A percentile compares a stretch with the other conserved stretches of the same genome.
Evolutionary conservation across 2,113 vertebrate species (phyloP).

Genomic region (Poeciliopsis prolifica): DNA sequence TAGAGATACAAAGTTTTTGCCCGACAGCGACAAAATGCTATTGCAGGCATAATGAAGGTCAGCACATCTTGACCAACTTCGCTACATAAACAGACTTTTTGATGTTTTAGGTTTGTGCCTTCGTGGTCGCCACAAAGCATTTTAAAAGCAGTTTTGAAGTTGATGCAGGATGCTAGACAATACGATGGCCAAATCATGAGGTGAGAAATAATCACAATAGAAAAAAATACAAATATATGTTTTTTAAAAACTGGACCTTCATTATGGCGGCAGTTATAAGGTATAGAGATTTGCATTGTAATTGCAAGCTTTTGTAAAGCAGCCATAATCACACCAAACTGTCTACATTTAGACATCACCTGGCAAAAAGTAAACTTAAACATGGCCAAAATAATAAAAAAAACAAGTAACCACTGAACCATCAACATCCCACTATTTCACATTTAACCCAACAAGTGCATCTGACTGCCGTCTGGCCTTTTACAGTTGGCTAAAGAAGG

Average conservation of each 20-base stretch:
- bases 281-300: constrained; percentile 15
- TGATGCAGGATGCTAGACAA: neutral
- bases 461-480: constrained; percentile 46
- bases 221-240: neutral
- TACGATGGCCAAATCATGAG: constrained; percentile 5
- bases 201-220: neutral
- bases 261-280: constrained; percentile 21
- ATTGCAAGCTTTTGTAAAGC: constrained; percentile 39
- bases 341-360: constrained; percentile 33
- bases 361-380: constrained; percentile 16
- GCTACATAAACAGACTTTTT: constrained; percentile 12
- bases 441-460: constrained; percentile 47
- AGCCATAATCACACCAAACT: constrained; percentile 25
- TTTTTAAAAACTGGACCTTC: constrained; percentile 23
- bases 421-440: constrained; percentile 25
- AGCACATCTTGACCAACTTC: constrained; percentile 26
- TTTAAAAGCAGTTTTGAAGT: neutral
- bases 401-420: constrained; percentile 18
- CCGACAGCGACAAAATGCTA: constrained; percentile 7
- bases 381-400: constrained; percentile 10
- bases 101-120: constrained; percentile 9
- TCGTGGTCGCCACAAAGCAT: neutral
- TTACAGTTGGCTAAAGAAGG: constrained; percentile 50
- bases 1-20: neutral
- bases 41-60: constrained; percentile 23